Percentiles rank a stretch among this genome's conserved stretches.
Evolutionary conservation across 1,140 invertebrate genomes (phyloP).

Genomic region (Teleogryllus occipitalis): DNA sequence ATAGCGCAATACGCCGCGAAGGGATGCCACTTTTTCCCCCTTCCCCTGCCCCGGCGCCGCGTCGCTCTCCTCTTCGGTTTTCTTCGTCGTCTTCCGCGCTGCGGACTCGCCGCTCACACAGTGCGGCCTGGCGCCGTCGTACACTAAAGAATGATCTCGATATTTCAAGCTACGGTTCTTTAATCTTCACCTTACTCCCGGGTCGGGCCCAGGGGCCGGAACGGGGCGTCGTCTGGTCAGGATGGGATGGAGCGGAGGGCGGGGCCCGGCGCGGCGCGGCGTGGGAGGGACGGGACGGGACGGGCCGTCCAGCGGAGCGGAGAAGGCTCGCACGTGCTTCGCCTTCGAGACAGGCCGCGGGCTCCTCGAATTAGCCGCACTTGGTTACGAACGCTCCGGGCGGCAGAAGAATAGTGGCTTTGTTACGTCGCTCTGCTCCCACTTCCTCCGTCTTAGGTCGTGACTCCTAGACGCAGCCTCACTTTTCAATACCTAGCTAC

Average conservation of each 20-base stretch:
- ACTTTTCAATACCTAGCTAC: no score
- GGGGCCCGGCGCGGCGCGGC: no score
- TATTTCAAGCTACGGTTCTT: slow-evolving; percentile 1
- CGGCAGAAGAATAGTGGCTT: background rate
- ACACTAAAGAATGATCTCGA: background rate
- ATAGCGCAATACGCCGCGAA: no score
- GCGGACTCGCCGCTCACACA: background rate
- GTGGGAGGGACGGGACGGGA: background rate
- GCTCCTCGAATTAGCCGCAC: background rate
- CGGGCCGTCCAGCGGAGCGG: background rate
- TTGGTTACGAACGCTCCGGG: background rate
- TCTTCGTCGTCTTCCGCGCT: no score
- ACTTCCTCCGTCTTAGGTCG: no score
- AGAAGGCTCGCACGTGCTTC: background rate
- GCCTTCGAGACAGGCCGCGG: background rate
- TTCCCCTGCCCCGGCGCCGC: no score
- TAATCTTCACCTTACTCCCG: background rate
- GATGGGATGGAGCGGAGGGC: no score
- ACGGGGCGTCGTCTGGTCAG: no score
- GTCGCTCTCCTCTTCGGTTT: no score
- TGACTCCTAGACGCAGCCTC: no score
- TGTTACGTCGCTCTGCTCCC: no score
- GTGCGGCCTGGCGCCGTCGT: background rate
- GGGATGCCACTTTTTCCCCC: no score
- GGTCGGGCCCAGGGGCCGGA: background rate